Evolutionary conservation across 2,888 invertebrate species (phyloP), one percentile per base, ranked within the genome.

Genomic region (Sarcophaga caerulescens): DNA sequence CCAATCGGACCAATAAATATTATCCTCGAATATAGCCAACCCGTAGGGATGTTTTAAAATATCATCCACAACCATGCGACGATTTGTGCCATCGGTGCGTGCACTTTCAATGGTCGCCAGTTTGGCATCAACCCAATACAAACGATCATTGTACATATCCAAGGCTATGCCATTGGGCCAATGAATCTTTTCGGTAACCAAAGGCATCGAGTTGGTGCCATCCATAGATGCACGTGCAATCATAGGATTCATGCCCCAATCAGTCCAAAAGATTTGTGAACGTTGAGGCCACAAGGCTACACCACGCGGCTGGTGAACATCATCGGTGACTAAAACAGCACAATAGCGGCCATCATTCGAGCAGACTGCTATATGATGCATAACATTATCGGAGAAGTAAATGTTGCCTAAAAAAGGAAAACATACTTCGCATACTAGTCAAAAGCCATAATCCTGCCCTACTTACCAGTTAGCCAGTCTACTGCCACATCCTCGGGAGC

Each of bases 1-100:
- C 97, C 97, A 97, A 92, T 99, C 98, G 65, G 97, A 97, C 98
- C 98, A 99, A 93, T 96, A 99, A 0, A 99, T 92, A 2, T 94
- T 94, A 92, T 98, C 96, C 93, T 98, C 98, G 91, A 98, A 98
- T 1, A 99, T 95, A 0, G 97, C 95, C 87, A 99, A 94, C 0
- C 97, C 95, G 92, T 96, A 97, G 0, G 98, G 98, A 92, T 97
- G 96, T 88, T 95, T 95, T 19, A 96, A 94, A 0, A 95, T 94
- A n/a, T 94, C 95, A 89, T 95, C 92, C 2, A 95, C 91, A 25
- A 95, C 91, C 1, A 93, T 95, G 91, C 95, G 95, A 74, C 96
- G 94, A 90, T 95, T 95, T 6, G 94, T 94, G 25, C 96, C 96
- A 89, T 96, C 95, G 1, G 97, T 91, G 0, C 93, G 93, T 5